phyloP scores from a whole-genome alignment of 1,140 invertebrate genomes.

The Orussus abietinus region DNA sequence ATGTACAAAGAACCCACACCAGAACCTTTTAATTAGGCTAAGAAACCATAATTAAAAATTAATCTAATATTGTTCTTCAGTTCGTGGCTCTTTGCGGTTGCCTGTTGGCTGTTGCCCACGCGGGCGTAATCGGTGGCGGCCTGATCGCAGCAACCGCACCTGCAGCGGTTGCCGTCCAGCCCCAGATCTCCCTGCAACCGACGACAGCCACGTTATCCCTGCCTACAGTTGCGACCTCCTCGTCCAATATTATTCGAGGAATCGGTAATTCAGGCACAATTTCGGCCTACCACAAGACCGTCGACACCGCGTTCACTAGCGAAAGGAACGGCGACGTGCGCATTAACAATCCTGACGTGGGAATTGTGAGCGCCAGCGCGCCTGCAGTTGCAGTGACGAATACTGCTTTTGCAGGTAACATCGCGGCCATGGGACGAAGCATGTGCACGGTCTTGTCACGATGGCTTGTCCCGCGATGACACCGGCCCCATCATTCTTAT shows the following conservation, averaged over 20 bases:
- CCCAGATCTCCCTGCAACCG: slow-evolving; percentile 2
- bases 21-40: too few relatives aligned
- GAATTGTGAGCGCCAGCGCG: slow-evolving; percentile 21
- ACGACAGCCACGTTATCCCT: slow-evolving; percentile 9
- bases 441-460: too few relatives aligned
- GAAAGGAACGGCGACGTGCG: slow-evolving; percentile 30
- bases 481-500: too few relatives aligned
- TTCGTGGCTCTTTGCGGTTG: slow-evolving; percentile 22
- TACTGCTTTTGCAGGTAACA: slow-evolving; percentile 15
- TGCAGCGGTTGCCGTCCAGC: slow-evolving; percentile 13
- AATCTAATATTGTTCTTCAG: slow-evolving; percentile 11
- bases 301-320: slow-evolving; percentile 32
- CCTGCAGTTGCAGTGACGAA: slow-evolving; percentile 11
- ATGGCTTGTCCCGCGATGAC: too few relatives aligned
- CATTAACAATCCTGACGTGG: slow-evolving; percentile 30
- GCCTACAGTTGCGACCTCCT: slow-evolving; percentile 18
- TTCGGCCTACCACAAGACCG: slow-evolving; percentile 22
- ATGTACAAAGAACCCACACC: too few relatives aligned
- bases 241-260: slow-evolving; percentile 21
- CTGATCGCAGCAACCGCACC: slow-evolving; percentile 21
- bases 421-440: slow-evolving; percentile 14
- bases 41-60: not conserved
- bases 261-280: slow-evolving; percentile 26
- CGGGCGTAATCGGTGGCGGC: slow-evolving; percentile 21
- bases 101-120: slow-evolving; percentile 19